Evolutionary conservation across 2,113 vertebrate species (phyloP).

Genomic region (Ictidomys tridecemlineatus): DNA sequence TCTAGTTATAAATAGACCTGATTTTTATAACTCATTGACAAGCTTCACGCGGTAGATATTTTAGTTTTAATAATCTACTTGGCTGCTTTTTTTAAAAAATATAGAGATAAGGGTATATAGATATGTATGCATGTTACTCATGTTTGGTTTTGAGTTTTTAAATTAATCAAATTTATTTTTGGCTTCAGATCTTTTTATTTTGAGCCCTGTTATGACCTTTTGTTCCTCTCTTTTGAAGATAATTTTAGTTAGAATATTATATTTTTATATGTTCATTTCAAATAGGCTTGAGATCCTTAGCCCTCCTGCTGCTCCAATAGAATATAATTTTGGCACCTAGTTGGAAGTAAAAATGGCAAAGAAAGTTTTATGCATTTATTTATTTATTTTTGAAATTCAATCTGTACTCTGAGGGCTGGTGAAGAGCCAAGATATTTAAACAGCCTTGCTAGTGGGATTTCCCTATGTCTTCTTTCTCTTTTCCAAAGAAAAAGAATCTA

Average conservation of each 20-base stretch:
- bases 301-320: neutral
- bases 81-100: neutral
- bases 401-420: slow-evolving; percentile 21
- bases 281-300: neutral
- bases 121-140: neutral
- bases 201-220: neutral
- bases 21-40: slow-evolving; percentile 37
- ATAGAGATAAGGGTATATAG: neutral
- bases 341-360: slow-evolving; percentile 51
- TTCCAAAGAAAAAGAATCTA: slow-evolving; percentile 64
- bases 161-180: slow-evolving; percentile 34
- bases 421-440: slow-evolving; percentile 29
- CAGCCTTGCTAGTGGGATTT: neutral
- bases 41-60: neutral
- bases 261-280: slow-evolving; percentile 46
- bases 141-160: slow-evolving; percentile 39
- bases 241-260: slow-evolving; percentile 47
- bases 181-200: slow-evolving; percentile 2
- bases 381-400: slow-evolving; percentile 25
- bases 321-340: slow-evolving; percentile 26
- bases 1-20: neutral
- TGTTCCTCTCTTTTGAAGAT: slow-evolving; percentile 23
- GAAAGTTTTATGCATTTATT: neutral
- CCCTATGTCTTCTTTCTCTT: slow-evolving; percentile 44
- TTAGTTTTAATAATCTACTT: slow-evolving; percentile 6